Evolutionary conservation across 2,888 invertebrate genomes (phyloP).

Genomic region (Corythucha ciliata): DNA sequence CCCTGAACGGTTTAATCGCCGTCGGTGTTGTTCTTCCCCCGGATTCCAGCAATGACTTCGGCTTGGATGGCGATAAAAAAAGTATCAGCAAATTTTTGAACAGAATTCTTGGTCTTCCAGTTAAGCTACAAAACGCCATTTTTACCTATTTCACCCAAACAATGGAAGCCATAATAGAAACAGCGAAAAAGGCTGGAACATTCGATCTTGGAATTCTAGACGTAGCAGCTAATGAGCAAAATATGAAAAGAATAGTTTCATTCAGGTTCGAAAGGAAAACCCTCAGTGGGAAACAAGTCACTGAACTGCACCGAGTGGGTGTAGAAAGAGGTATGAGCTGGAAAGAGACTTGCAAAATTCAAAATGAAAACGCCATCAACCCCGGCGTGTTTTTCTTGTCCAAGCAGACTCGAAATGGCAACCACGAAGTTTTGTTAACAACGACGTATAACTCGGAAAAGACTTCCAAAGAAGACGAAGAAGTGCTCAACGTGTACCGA

Average conservation of each 20-base stretch:
- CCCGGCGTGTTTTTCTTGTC: constrained; percentile 65
- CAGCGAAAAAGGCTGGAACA: constrained; percentile 51
- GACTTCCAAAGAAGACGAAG: constrained; percentile 46
- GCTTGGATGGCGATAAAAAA: constrained; percentile 45
- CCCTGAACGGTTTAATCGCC: constrained; percentile 48
- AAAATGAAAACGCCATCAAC: constrained; percentile 43
- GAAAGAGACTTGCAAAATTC: constrained; percentile 46
- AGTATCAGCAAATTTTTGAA: constrained; percentile 55
- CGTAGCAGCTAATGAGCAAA: constrained; percentile 48
- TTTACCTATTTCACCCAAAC: constrained; percentile 54
- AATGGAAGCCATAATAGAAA: constrained; percentile 47
- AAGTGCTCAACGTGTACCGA: constrained; percentile 47
- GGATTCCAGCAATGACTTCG: constrained; percentile 36
- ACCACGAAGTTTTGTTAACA: constrained; percentile 45
- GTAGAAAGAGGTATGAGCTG: constrained; percentile 51
- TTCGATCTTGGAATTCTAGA: constrained; percentile 55
- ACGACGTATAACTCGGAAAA: not conserved
- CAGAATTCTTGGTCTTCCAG: constrained; percentile 51
- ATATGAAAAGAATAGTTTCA: constrained; percentile 45
- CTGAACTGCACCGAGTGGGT: constrained; percentile 47
- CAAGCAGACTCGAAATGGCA: constrained; percentile 43
- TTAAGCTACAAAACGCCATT: constrained; percentile 51
- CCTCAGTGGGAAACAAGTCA: constrained; percentile 46
- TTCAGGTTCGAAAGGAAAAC: constrained; percentile 45
- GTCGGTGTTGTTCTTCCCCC: constrained; percentile 47